Evolutionary conservation across 2,797 vertebrate genomes (phyloP), one percentile per base, ranked within the genome.

Genomic region (Trematomus bernacchii): DNA sequence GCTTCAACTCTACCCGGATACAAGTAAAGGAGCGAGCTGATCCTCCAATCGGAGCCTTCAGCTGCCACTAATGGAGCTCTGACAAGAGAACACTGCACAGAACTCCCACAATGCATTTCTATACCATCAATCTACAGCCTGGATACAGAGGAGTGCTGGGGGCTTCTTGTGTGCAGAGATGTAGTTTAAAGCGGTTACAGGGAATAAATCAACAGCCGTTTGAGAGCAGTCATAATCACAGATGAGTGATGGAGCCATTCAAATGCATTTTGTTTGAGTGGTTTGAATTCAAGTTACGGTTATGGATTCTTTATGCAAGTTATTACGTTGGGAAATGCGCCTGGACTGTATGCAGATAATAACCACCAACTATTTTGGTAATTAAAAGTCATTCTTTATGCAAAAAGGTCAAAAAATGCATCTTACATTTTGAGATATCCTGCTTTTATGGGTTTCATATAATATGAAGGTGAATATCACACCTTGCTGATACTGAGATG

Each of bases 1-100:
- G 90, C 88, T 83, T 57, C 2, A 85, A 91, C 82, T 76, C 90
- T 93, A 90, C 91, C 92, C 58, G 15, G 92, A 93, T 89, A 92
- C 92, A 94, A 57, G 80, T 60, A 80, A 71, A 83, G 66, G 47
- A 83, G 15, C 52, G 16, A 63, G 71, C 67, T 10, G 50, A 21
- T 87, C 64, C 70, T 88, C 93, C 91, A 92, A 93, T 94, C 74
- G 87, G 68, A 91, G 40, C 55, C 73, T 64, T 61, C 52, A 63
- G 79, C 76, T 13, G 19, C 65, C 54, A 47, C 73, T 76, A 71
- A 82, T 76, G 79, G 63, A 58, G 62, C 63, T 73, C 73, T 71
- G 70, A 79, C 70, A 76, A n/a, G 82, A 84, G 71, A 57, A 33
- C 76, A 78, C 84, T 79, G 83, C 88, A 85, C 65, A 33, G 13